A percentile compares a stretch with the other conserved stretches of the same genome.
phyloP scores from a whole-genome alignment of 2,113 vertebrate genomes.

The Ariopsis seemanni region DNA sequence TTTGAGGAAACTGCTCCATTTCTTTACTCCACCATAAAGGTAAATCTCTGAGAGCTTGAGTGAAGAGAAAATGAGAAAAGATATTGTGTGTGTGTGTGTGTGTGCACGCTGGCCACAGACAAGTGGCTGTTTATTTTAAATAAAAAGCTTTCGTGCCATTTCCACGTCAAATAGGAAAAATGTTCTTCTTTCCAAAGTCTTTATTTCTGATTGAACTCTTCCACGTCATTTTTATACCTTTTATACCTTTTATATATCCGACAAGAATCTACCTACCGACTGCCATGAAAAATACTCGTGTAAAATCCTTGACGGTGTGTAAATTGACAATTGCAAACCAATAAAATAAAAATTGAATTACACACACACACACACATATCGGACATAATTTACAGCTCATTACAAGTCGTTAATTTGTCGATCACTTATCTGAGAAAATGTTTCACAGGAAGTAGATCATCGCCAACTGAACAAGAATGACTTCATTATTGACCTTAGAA shows the following conservation, averaged over 20 bases:
- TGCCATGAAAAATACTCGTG: background rate
- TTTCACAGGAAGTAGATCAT: background rate
- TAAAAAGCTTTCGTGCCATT: slow-evolving; percentile 11
- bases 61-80: slow-evolving; percentile 47
- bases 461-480: background rate
- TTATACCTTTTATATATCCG: background rate
- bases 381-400: no score
- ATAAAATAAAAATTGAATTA: background rate
- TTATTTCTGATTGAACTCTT: background rate
- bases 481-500: background rate
- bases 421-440: background rate
- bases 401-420: background rate
- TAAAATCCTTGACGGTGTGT: no score
- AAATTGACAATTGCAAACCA: background rate
- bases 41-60: slow-evolving; percentile 32
- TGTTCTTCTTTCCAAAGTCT: background rate
- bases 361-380: background rate
- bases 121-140: slow-evolving; percentile 38
- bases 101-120: background rate
- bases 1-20: slow-evolving; percentile 25
- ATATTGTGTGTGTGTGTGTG: slow-evolving; percentile 14
- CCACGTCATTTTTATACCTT: background rate
- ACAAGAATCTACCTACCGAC: background rate
- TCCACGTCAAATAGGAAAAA: background rate
- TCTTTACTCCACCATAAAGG: slow-evolving; percentile 36